phyloP scores from a whole-genome alignment of 35 echinoderm and acorn worm species.

The Hemicentrotus pulcherrimus region DNA sequence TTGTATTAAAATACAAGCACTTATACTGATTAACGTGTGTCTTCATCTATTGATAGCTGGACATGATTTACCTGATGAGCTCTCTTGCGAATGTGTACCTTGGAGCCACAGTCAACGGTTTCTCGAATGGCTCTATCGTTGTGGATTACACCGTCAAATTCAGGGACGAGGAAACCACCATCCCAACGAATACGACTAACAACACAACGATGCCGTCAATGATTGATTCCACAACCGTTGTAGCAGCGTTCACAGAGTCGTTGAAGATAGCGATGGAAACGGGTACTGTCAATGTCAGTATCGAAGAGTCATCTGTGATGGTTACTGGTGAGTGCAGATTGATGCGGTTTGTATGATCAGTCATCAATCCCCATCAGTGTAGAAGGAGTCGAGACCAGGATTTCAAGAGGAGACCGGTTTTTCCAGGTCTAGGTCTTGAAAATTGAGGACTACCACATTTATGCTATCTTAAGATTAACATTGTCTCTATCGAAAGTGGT shows the following conservation, averaged over 20 bases:
- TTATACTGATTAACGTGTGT: not conserved
- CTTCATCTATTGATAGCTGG: constrained; percentile 21
- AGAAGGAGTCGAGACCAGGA: too few relatives aligned
- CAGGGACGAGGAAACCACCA: not conserved
- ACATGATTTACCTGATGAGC: constrained; percentile 59
- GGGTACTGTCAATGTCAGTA: constrained; percentile 1
- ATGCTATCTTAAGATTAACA: not conserved
- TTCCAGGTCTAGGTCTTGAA: too few relatives aligned
- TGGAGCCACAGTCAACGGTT: constrained; percentile 51
- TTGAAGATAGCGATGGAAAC: not conserved
- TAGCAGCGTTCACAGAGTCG: not conserved
- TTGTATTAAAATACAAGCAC: not conserved
- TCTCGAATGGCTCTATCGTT: constrained; percentile 59
- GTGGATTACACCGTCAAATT: constrained; percentile 63
- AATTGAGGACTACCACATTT: too few relatives aligned
- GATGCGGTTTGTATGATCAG: not conserved
- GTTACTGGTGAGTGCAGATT: constrained; percentile 3
- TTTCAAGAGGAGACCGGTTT: too few relatives aligned
- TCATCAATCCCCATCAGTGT: not conserved
- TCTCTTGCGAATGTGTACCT: constrained; percentile 43
- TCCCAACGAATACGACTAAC: not conserved
- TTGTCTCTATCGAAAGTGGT: not conserved
- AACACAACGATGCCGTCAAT: not conserved
- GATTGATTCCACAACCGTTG: not conserved
- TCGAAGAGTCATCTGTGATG: constrained; percentile 30